phyloP scores from a whole-genome alignment of 53 echinoderm and acorn worm species.

The Holothuria scabra region DNA sequence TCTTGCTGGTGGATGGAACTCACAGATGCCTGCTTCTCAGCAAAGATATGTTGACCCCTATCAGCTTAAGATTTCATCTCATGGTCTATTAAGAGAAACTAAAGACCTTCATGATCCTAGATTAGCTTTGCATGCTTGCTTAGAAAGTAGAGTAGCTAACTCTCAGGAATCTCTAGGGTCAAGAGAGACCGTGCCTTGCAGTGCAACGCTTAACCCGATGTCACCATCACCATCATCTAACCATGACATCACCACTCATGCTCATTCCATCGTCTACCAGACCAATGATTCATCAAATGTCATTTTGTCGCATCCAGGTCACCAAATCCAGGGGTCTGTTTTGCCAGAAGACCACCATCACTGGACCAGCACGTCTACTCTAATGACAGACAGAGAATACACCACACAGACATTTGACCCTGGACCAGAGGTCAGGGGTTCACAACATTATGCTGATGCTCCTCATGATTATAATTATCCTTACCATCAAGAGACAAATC shows the following conservation, averaged over 20 bases:
- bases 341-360: too few relatives aligned
- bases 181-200: conserved; percentile 19
- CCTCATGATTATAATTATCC: neutral
- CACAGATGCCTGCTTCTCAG: neutral
- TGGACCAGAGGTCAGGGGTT: neutral
- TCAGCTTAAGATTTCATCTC: neutral
- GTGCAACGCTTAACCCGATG: neutral
- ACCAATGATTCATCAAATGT: conserved; percentile 14
- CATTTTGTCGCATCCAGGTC: conserved; percentile 45
- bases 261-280: conserved; percentile 37
- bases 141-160: neutral
- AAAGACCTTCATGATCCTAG: conserved; percentile 22
- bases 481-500: neutral
- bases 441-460: neutral
- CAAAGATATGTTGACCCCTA: neutral
- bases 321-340: too few relatives aligned
- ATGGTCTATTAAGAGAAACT: neutral
- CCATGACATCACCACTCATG: neutral
- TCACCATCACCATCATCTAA: neutral
- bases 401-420: conserved; percentile 34
- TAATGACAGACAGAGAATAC: conserved; percentile 13
- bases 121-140: conserved; percentile 33
- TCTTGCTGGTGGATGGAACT: neutral
- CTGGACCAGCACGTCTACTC: neutral
- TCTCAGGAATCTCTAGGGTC: conserved; percentile 11